These are phyloP conservation scores for Trissolcus brochymenae DNA, from an alignment of 2,888 invertebrate genomes.

Conservation along the genomic window DNA sequence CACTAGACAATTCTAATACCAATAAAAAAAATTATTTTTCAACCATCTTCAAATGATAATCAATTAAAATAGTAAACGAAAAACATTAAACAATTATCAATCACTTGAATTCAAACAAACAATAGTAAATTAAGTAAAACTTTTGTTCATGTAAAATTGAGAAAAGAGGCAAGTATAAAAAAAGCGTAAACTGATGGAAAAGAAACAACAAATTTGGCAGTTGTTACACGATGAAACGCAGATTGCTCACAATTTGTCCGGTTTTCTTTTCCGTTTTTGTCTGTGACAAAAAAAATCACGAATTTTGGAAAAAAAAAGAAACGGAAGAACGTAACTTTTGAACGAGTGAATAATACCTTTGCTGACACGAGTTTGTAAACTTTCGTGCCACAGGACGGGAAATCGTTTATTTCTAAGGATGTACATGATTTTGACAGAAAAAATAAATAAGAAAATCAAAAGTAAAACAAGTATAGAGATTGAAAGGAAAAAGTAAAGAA, in stretches of 20 bases:
- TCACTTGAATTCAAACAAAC: neutral
- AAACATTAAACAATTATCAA: too few species aligned
- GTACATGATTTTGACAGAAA: constrained; percentile 5
- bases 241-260: constrained; percentile 60
- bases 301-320: constrained; percentile 26
- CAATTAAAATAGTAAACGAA: too few species aligned
- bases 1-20: too few species aligned
- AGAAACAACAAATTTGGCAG: constrained; percentile 65
- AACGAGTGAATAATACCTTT: constrained; percentile 64
- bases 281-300: constrained; percentile 8
- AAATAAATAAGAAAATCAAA: too few species aligned
- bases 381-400: constrained; percentile 4
- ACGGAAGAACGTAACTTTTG: constrained; percentile 61
- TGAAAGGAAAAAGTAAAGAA: neutral
- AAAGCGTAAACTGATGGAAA: constrained; percentile 9
- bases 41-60: too few species aligned
- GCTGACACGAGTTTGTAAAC: constrained; percentile 12
- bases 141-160: neutral
- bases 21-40: too few species aligned
- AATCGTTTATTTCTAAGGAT: constrained; percentile 4
- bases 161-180: constrained; percentile 6
- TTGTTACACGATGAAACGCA: constrained; percentile 68
- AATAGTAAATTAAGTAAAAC: neutral
- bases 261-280: constrained; percentile 23
- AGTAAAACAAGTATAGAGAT: too few species aligned